Evolutionary conservation across 2,888 invertebrate species (phyloP).

Genomic region (Hedya salicella): DNA sequence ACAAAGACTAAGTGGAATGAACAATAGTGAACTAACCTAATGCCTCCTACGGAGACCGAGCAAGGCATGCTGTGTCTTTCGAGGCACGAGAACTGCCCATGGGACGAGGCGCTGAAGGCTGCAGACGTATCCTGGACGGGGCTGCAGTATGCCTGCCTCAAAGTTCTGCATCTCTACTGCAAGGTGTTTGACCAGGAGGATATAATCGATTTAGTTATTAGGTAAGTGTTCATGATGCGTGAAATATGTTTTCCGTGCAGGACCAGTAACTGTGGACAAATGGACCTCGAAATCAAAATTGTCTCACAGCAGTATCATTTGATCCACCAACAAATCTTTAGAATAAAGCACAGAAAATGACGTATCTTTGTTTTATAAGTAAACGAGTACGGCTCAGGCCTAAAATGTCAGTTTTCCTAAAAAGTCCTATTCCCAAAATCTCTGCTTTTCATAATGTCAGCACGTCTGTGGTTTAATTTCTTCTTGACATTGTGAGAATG

Average conservation of each 20-base stretch:
- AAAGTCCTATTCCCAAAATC: too few species aligned
- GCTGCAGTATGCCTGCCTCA: conserved; percentile 92
- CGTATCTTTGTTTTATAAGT: too few species aligned
- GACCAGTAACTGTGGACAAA: too few species aligned
- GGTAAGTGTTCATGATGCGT: conserved; percentile 82
- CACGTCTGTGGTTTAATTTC: too few species aligned
- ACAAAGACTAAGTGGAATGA: conserved; percentile 20
- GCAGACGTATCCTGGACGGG: conserved; percentile 91
- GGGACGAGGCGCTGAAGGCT: conserved; percentile 84
- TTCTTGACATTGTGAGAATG: too few species aligned
- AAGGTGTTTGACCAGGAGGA: conserved; percentile 94
- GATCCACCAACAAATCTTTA: too few species aligned
- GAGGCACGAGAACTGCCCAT: conserved; percentile 86
- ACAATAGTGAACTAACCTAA: conserved; percentile 57
- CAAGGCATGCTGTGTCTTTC: conserved; percentile 87
- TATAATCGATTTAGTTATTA: conserved; percentile 91
- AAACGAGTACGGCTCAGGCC: too few species aligned
- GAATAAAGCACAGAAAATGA: too few species aligned
- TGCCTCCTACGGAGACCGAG: conserved; percentile 79
- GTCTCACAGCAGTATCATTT: too few species aligned
- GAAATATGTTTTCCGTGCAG: background rate
- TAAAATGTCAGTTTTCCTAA: too few species aligned
- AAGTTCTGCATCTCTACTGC: conserved; percentile 93
- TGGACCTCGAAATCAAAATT: too few species aligned
- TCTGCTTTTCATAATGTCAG: too few species aligned